Evolutionary conservation across 1,140 invertebrate genomes (phyloP).

Genomic region (Ostrea edulis): DNA sequence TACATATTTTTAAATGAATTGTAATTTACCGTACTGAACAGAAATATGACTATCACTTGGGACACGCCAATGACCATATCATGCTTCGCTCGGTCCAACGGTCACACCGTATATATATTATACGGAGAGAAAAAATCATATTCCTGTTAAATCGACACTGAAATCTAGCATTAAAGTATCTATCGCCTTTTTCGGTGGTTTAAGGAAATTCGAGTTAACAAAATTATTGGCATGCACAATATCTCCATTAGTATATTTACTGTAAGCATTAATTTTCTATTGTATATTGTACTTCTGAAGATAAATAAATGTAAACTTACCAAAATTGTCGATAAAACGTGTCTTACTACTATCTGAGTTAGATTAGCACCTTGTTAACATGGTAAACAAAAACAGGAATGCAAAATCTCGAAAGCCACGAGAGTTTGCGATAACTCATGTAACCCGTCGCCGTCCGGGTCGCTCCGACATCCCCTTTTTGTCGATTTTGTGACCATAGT

Average conservation of each 20-base stretch:
- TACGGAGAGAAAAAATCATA: too few species aligned
- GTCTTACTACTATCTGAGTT: background rate
- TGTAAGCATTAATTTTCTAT: background rate
- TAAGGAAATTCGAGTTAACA: background rate
- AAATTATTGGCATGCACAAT: background rate
- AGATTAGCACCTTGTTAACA: constrained; percentile 28
- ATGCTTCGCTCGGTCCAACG: too few species aligned
- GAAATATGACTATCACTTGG: too few species aligned
- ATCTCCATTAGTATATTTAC: background rate
- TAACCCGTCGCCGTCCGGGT: too few species aligned
- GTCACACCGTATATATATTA: too few species aligned
- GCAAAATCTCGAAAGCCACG: constrained; percentile 9
- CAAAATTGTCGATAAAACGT: background rate
- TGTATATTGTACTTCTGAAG: background rate
- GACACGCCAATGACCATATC: too few species aligned
- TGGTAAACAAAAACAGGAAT: constrained; percentile 22
- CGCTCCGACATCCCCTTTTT: too few species aligned
- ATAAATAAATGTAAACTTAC: background rate
- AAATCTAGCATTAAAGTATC: too few species aligned
- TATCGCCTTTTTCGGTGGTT: background rate
- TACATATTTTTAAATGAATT: too few species aligned
- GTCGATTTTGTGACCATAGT: too few species aligned
- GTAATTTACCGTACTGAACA: too few species aligned
- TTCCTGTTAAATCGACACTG: too few species aligned
- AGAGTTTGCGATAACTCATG: background rate